phyloP scores from a whole-genome alignment of 1,140 invertebrate genomes.

The Bombus impatiens region DNA sequence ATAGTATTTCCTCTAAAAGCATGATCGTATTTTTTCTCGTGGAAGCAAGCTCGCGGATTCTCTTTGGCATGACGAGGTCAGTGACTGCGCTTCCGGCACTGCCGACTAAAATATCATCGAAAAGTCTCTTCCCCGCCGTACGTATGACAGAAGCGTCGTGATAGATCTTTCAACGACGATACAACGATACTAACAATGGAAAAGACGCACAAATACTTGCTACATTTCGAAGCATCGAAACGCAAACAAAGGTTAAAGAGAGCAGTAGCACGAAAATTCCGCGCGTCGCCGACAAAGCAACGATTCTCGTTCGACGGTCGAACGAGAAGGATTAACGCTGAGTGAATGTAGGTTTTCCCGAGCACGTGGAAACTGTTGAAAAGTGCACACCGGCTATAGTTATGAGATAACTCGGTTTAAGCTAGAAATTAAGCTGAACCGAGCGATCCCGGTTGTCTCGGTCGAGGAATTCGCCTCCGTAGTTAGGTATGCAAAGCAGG shows the following conservation, averaged over 20 bases:
- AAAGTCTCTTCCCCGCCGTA: neutral
- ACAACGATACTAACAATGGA: neutral
- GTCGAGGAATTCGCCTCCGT: constrained; percentile 62
- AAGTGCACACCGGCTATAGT: constrained; percentile 17
- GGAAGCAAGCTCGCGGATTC: neutral
- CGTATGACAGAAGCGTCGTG: too few species aligned
- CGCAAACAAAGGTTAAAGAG: neutral
- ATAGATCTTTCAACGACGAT: neutral
- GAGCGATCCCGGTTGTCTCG: constrained; percentile 63
- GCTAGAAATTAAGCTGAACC: constrained; percentile 67
- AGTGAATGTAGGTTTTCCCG: neutral
- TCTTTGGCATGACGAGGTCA: neutral
- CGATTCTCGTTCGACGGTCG: neutral
- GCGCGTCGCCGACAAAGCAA: neutral
- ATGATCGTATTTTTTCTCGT: constrained; percentile 31
- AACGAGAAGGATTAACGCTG: neutral
- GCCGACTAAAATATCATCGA: constrained; percentile 18
- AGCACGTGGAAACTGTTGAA: neutral
- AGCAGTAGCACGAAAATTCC: neutral
- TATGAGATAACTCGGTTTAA: constrained; percentile 58
- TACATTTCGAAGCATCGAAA: neutral
- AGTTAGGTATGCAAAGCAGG: constrained; percentile 74
- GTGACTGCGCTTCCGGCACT: neutral
- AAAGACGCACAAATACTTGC: neutral
- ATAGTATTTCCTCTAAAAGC: constrained; percentile 21